phyloP scores from a whole-genome alignment of 2,888 invertebrate genomes.

The Coleophora deauratella region DNA sequence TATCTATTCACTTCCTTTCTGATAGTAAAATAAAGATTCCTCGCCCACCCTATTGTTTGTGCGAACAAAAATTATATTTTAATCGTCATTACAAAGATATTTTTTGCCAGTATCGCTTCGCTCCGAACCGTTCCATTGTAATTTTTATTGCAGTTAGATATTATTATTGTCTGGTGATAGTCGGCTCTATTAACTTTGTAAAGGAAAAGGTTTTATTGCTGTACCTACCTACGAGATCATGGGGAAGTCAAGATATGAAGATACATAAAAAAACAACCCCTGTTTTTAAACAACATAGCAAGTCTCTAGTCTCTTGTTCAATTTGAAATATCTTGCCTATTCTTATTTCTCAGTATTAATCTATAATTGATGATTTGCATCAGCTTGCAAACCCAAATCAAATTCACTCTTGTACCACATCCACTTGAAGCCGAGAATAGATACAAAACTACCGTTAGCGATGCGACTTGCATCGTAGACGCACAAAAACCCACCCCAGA shows the following conservation, averaged over 20 bases:
- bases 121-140: conserved; percentile 35
- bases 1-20: conserved; percentile 66
- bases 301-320: too few species aligned
- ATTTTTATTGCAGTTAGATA: conserved; percentile 46
- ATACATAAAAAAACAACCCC: too few species aligned
- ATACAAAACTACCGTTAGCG: background rate
- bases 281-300: too few species aligned
- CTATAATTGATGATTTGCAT: too few species aligned
- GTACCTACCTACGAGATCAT: too few species aligned
- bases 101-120: conserved; percentile 35
- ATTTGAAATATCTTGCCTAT: too few species aligned
- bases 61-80: conserved; percentile 57
- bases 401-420: too few species aligned
- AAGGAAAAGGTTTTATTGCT: background rate
- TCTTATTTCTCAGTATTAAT: too few species aligned
- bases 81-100: conserved; percentile 50
- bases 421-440: background rate
- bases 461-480: too few species aligned
- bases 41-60: conserved; percentile 48
- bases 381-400: too few species aligned
- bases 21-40: conserved; percentile 57
- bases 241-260: too few species aligned
- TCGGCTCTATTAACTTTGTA: conserved; percentile 5
- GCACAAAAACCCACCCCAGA: conserved; percentile 1
- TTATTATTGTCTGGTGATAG: conserved; percentile 30